A percentile compares a stretch with the other conserved stretches of the same genome.
These are phyloP conservation scores for Cyprinodon diabolis DNA, from an alignment of 2,797 vertebrate species.

Conservation along the genomic window DNA sequence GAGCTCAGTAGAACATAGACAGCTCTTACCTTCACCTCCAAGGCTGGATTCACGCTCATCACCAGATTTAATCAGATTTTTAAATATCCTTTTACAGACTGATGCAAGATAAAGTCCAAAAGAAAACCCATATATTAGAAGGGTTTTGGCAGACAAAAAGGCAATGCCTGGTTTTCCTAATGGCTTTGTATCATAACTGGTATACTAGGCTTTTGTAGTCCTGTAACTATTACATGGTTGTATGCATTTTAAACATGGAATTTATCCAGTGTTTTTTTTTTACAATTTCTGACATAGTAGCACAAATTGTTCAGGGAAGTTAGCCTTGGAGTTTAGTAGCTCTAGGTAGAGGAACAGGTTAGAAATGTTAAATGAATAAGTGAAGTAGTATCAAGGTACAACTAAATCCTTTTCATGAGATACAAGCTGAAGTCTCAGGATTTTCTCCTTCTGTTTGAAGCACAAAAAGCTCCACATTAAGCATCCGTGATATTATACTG, in stretches of 20 bases:
- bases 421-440: neutral
- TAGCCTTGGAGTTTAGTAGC: too few relatives aligned
- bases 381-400: neutral
- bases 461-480: neutral
- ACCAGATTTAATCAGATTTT: conserved; percentile 47
- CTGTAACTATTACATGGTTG: neutral
- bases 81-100: conserved; percentile 17
- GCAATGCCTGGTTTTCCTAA: neutral
- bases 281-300: too few relatives aligned
- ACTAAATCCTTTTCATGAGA: neutral
- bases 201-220: neutral
- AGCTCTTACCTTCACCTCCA: conserved; percentile 65
- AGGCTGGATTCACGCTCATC: conserved; percentile 59
- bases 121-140: neutral
- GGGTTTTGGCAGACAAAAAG: neutral
- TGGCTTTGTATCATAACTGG: neutral
- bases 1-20: conserved; percentile 54
- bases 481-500: neutral
- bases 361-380: neutral
- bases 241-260: neutral
- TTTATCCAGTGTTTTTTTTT: too few relatives aligned
- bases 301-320: too few relatives aligned
- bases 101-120: neutral
- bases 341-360: neutral
- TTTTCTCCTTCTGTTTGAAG: neutral